Conservation (phyloP, 2,113 vertebrate genomes). For the Gymnogyps californianus region DNA sequence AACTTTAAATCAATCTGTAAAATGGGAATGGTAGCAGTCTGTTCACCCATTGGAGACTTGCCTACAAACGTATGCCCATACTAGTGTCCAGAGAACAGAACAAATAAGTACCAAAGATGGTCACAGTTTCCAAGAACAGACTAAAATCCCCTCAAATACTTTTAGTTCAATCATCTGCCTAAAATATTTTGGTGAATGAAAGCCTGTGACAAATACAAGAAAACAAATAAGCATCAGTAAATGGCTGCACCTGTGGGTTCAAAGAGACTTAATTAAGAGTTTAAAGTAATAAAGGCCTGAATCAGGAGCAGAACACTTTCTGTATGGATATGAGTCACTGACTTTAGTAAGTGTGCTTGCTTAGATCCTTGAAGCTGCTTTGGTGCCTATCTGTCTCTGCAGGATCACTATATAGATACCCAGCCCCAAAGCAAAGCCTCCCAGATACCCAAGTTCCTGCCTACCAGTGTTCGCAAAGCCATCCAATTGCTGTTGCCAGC, state of each 20-base stretch:
- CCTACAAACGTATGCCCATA: neutral
- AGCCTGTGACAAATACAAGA: conserved; percentile 45
- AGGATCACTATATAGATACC: neutral
- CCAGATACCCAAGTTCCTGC: neutral
- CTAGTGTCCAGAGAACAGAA: neutral
- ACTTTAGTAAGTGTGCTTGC: conserved; percentile 1
- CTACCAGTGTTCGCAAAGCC: neutral
- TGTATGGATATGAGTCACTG: conserved; percentile 49
- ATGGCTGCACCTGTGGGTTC: conserved; percentile 40
- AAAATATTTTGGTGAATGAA: conserved; percentile 30
- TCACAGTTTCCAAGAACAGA: neutral
- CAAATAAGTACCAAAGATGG: neutral
- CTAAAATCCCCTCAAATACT: neutral
- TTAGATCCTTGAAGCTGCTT: conserved; percentile 22
- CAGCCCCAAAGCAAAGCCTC: conserved; percentile 13
- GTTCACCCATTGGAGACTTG: neutral
- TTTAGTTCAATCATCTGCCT: neutral
- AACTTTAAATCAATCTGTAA: neutral
- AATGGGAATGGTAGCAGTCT: neutral
- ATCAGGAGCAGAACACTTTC: conserved; percentile 44
- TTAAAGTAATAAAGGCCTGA: conserved; percentile 48
- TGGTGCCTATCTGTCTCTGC: conserved; percentile 62
- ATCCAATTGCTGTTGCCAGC: neutral
- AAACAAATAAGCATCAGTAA: conserved; percentile 40
- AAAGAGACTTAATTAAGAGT: conserved; percentile 54